Conservation (phyloP, 1,140 invertebrate species). For the Neodiprion lecontei region DNA sequence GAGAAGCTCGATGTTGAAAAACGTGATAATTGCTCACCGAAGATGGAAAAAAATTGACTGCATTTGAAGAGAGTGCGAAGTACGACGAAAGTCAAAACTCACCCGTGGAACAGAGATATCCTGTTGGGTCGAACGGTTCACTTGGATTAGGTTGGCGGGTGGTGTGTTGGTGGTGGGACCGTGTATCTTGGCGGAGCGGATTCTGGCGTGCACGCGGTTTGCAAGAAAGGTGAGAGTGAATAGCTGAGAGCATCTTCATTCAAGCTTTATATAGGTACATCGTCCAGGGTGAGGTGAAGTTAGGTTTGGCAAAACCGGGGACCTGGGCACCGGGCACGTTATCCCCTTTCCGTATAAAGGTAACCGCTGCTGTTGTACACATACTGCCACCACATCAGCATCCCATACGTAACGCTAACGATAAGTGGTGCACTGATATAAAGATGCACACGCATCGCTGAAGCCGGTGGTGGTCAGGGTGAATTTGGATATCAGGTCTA, state of each 20-base stretch:
- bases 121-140: not conserved
- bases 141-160: conserved; percentile 2
- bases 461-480: no score
- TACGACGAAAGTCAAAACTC: not conserved
- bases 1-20: no score
- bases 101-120: not conserved
- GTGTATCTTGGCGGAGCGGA: conserved; percentile 36
- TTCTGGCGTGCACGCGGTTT: conserved; percentile 41
- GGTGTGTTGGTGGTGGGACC: conserved; percentile 14
- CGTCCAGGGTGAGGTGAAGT: not conserved
- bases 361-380: not conserved
- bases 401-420: no score
- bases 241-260: conserved; percentile 63
- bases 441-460: no score
- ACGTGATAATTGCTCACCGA: no score
- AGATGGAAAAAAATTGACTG: no score
- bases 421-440: no score
- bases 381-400: no score
- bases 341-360: not conserved
- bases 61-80: no score
- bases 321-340: conserved; percentile 3
- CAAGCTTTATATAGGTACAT: conserved; percentile 61
- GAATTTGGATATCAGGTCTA: no score
- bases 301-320: conserved; percentile 4
- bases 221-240: conserved; percentile 58